Base-by-base conservation (phyloP, 2,797 vertebrate species). In the Luscinia megarhynchos region DNA sequence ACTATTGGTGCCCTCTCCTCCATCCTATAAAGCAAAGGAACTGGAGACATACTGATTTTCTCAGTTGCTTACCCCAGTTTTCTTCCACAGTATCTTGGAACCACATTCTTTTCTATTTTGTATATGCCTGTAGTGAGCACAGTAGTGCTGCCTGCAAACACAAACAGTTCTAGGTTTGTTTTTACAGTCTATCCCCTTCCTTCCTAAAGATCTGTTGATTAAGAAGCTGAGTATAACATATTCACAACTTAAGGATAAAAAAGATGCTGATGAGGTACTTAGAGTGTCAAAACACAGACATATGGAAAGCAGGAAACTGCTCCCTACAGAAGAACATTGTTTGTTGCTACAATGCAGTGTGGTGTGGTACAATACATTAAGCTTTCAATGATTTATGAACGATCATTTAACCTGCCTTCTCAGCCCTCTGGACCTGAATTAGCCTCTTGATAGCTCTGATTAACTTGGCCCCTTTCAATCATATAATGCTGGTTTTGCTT, bases 401-500 rank as follows among this genome's bases (percentile, higher is more conserved):
- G 0, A 82, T 86, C 79, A 70, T 54, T 92, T 94, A 93, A 94
- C 93, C 83, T 93, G 87, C 67, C 92, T 96, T 88, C 89, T 81
- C 87, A 93, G 89, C 55, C 74, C 63, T 79, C 87, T 84, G 80
- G 83, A 82, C 43, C 77, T 94, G 63, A 95, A 90, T 94, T 91
- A 96, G 70, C 90, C 91, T 86, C 91, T 53, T 90, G 91, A 84
- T 93, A 94, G 63, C 68, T 91, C 80, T 91, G 89, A 96, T 94
- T 96, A 94, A 82, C 83, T 94, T 90, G 93, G 40, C 57, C 38
- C 74, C 87, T 77, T 89, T 93, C 89, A 84, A 79, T 68, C 95
- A 72, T 76, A 89, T 94, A 94, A 70, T 90, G 66, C 80, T 92
- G 89, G 62, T 80, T 93, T 90, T 93, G 38, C 89, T 68, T 86